Conservation (phyloP, 2,797 vertebrate species). For the Chaetodon trifasciatus region DNA sequence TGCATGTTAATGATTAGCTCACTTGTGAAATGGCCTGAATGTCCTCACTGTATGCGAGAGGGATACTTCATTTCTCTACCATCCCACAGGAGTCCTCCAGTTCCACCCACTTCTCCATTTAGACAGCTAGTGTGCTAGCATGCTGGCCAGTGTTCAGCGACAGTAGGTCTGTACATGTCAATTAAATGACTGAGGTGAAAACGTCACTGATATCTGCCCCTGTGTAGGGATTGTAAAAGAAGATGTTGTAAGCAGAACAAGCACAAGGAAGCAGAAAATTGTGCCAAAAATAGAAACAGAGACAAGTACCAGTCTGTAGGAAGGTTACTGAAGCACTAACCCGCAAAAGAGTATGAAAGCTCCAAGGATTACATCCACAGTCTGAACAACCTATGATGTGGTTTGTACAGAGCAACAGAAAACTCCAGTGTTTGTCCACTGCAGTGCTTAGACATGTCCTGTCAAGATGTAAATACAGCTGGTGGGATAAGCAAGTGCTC, state of each 20-base stretch:
- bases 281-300: not conserved
- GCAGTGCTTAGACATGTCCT: conserved; percentile 4
- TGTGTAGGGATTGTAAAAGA: not conserved
- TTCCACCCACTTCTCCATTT: not conserved
- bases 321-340: not conserved
- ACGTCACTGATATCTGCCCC: not conserved
- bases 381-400: conserved; percentile 13
- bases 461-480: conserved; percentile 23
- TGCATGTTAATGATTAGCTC: not conserved
- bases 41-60: not conserved
- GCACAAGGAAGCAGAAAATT: not conserved
- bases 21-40: not conserved
- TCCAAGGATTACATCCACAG: not conserved
- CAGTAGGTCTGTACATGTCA: not conserved
- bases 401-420: conserved; percentile 16
- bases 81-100: not conserved
- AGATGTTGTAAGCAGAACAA: not conserved
- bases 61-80: not conserved
- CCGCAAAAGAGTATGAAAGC: not conserved
- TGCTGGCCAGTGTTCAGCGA: not conserved
- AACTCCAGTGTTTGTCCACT: not conserved
- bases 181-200: not conserved
- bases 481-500: conserved; percentile 15
- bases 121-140: not conserved
- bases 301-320: not conserved